Evolutionary conservation across 2,113 vertebrate genomes (phyloP).

Genomic region (Channa argus): DNA sequence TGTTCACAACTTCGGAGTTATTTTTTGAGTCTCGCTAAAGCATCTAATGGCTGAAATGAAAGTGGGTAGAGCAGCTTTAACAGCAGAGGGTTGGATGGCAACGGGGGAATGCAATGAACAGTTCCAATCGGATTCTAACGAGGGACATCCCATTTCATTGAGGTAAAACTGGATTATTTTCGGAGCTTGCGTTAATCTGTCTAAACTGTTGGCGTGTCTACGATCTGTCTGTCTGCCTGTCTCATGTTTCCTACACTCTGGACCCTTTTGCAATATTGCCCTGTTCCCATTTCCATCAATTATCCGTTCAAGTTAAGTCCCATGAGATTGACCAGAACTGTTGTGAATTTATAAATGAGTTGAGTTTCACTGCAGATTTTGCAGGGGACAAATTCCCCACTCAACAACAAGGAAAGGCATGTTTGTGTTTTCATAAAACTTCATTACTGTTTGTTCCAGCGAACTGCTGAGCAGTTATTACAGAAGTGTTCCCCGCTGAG

Average conservation of each 20-base stretch:
- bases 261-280: neutral
- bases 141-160: too few species aligned
- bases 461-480: conserved; percentile 6
- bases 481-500: conserved; percentile 18
- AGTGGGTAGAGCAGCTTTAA: too few species aligned
- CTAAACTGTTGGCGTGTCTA: neutral
- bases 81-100: too few species aligned
- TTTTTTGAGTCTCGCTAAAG: too few species aligned
- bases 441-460: conserved; percentile 15
- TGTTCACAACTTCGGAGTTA: too few species aligned
- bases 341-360: neutral
- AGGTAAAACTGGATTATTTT: neutral
- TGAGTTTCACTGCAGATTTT: conserved; percentile 4
- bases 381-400: neutral
- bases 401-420: neutral
- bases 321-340: neutral
- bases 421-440: neutral
- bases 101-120: neutral
- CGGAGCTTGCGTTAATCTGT: neutral
- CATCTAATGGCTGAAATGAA: too few species aligned
- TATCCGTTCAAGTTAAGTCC: too few species aligned
- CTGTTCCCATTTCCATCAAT: neutral
- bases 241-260: neutral
- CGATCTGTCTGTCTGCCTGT: neutral
- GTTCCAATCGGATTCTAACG: neutral